Base-by-base conservation (phyloP, 1,140 invertebrate genomes). In the Pseudachorutes palmiensis region DNA sequence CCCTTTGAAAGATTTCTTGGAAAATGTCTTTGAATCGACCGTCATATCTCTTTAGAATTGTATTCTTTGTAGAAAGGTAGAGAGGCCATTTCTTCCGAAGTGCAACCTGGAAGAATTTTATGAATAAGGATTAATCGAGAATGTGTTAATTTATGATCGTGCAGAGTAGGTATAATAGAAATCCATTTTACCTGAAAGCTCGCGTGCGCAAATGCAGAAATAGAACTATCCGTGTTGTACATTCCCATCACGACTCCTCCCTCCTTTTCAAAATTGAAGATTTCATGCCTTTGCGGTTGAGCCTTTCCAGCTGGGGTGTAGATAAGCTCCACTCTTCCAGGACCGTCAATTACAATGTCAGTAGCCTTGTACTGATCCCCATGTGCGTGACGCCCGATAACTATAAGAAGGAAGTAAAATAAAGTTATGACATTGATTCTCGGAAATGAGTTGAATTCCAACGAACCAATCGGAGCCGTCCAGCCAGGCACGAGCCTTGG, bases 21-120 rank as follows among this genome's bases (percentile, higher is more conserved):
- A 95, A 94, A 71, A 94, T 93, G 76, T 94, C 92, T 80, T 87
- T 87, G 79, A 94, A 94, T n/a, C 89, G 82, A 14, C 91, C 91
- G 79, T 94, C 92, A 76, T 94, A 95, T 69, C 83, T 81, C 77
- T 95, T 95, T 29, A 94, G 79, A 74, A 94, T 94, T 1, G 92
- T 95, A 77, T 94, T 94, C 78, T 95, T 95, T 2, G 92, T 94
- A 55, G 89, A 91, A 75, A 93, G 77, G 78, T 91, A 93, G 1
- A 94, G 79, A 1, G 89, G 89, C 87, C 87, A 90, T 74, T 85
- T 86, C 77, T 91, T 91, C 73, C 83, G 79, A n/a, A 93, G 77
- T 19, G 90, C 89, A 75, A 90, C 85, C 78, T 85, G 75, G 30
- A 62, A 72, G 68, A 45, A 64, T 62, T 58, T 29, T 22, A 9